phyloP scores from a whole-genome alignment of 2,797 vertebrate genomes.

The Atherinosoma microstoma region DNA sequence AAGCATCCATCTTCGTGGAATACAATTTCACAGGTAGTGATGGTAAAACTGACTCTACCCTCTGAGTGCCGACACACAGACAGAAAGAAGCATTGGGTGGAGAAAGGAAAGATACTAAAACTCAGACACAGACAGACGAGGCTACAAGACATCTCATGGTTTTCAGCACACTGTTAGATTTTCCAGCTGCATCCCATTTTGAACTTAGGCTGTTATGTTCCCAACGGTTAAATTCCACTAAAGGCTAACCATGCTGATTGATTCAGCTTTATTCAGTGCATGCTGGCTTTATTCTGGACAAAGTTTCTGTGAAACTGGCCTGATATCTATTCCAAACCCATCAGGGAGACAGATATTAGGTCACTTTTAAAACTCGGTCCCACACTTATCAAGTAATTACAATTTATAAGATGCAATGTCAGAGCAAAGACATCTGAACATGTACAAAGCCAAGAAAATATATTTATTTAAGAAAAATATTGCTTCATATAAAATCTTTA shows the following conservation, averaged over 20 bases:
- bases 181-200: constrained; percentile 75
- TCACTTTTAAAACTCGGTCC: constrained; percentile 65
- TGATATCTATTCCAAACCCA: constrained; percentile 71
- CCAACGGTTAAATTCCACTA: constrained; percentile 76
- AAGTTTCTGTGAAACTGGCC: constrained; percentile 65
- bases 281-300: constrained; percentile 68
- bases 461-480: constrained; percentile 6
- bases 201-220: constrained; percentile 73
- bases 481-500: constrained; percentile 24
- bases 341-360: constrained; percentile 71
- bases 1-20: constrained; percentile 86
- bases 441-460: constrained; percentile 33
- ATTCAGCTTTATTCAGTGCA: constrained; percentile 77
- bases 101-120: constrained; percentile 66
- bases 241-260: constrained; percentile 81
- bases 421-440: constrained; percentile 27
- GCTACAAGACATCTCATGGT: constrained; percentile 73
- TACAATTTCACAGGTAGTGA: constrained; percentile 88
- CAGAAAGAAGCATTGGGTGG: constrained; percentile 69
- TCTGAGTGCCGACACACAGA: constrained; percentile 70
- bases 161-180: constrained; percentile 67
- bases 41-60: constrained; percentile 81
- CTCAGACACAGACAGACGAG: constrained; percentile 68
- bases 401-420: constrained; percentile 57
- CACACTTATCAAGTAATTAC: constrained; percentile 66